Conservation (phyloP, 1,140 invertebrate species). For the Papilio xuthus region DNA sequence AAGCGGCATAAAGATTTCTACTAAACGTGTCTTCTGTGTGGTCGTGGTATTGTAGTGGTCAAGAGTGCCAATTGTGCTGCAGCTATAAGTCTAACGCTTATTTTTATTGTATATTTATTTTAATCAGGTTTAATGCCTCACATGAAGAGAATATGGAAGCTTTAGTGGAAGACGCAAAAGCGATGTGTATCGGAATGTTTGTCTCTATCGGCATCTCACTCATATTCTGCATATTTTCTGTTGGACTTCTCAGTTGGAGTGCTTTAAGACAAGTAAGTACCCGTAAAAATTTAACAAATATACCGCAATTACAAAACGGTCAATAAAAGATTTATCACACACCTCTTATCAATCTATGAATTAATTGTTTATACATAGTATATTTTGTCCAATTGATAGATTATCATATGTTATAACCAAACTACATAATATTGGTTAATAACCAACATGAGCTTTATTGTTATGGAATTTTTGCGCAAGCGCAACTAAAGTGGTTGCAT, state of each 20-base stretch:
- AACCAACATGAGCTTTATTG: conserved; percentile 25
- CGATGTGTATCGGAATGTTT: conserved; percentile 83
- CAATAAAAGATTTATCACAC: too few species aligned
- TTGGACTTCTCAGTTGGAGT: conserved; percentile 83
- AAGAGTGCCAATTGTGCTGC: neutral
- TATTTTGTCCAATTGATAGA: too few species aligned
- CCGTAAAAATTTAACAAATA: too few species aligned
- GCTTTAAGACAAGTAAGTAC: conserved; percentile 81
- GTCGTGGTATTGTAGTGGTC: neutral
- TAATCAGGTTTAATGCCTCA: conserved; percentile 78
- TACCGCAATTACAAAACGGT: too few species aligned
- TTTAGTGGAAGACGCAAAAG: conserved; percentile 83
- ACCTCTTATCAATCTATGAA: neutral
- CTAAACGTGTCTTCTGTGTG: too few species aligned
- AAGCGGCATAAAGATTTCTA: too few species aligned
- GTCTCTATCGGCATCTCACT: conserved; percentile 83
- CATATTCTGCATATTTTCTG: conserved; percentile 83
- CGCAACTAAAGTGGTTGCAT: conserved; percentile 60
- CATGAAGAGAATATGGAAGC: conserved; percentile 82
- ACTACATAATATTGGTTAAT: conserved; percentile 11
- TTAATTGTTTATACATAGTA: too few species aligned
- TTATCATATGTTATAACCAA: too few species aligned
- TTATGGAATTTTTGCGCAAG: conserved; percentile 47
- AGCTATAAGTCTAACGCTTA: neutral
- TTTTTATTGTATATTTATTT: conserved; percentile 11